Base-by-base conservation (phyloP, 2,797 vertebrate species). In the Botia almorhae region DNA sequence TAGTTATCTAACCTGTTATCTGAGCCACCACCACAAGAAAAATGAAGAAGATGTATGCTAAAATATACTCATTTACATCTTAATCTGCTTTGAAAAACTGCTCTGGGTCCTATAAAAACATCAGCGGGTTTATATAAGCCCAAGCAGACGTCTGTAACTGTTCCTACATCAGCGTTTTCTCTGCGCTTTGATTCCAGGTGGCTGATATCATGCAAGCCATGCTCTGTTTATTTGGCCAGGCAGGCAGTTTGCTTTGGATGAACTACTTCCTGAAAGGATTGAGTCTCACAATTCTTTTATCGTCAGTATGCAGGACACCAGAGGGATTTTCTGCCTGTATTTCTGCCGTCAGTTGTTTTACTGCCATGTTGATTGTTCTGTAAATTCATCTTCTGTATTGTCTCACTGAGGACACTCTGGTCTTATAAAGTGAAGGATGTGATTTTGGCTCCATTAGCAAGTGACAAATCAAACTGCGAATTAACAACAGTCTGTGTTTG, bases 221-320 rank as follows among this genome's bases (percentile, higher is more conserved):
- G 84, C 84, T 81, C 82, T 4, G 63, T 14, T 23, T 63, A 64
- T 53, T 72, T 61, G 65, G 60, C 55, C 46, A 74, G 76, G 60
- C 83, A 78, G 13, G 43, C 43, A 46, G 43, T 70, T 74, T 74
- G 81, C 64, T 86, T 83, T 73, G 61, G 82, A 82, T 68, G 83
- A 69, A 84, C 83, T 70, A 74, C 29, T 82, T 78, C 84, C 83
- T 23, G 65, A 63, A 67, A 17, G 64, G 74, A 81, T 77, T 82
- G 76, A 64, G 61, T 79, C 81, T 76, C 76, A 81, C 84, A 84
- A 74, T 65, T 33, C 69, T 17, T 85, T 91, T 89, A 90, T 92
- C 90, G 87, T 82, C 82, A 80, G 74, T 82, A 89, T 68, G 83
- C 91, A 90, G 89, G 85, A 81, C 29, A 53, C 76, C 67, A 39